Conservation (phyloP, 2,888 invertebrate species). For the Nipponacmea schrenckii region DNA sequence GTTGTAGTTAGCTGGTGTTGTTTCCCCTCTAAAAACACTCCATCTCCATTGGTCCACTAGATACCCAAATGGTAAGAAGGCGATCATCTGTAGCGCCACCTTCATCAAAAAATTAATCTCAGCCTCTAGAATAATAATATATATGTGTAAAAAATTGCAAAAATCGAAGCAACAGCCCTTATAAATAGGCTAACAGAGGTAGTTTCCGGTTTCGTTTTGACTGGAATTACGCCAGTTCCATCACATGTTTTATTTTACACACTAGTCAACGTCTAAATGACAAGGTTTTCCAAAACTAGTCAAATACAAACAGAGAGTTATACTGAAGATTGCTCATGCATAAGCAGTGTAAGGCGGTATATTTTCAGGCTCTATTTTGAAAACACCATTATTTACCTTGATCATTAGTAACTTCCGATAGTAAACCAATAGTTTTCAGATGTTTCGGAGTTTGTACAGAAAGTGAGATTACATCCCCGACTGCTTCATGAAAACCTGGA, state of each 20-base stretch:
- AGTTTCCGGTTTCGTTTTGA: too few relatives aligned
- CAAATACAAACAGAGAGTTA: too few relatives aligned
- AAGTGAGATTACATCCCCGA: slow-evolving; percentile 64
- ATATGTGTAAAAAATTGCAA: too few relatives aligned
- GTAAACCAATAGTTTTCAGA: slow-evolving; percentile 46
- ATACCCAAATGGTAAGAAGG: slow-evolving; percentile 69
- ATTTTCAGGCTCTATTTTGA: too few relatives aligned
- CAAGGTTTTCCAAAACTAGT: too few relatives aligned
- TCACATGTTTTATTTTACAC: too few relatives aligned
- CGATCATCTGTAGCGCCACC: slow-evolving; percentile 68
- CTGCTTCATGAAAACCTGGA: slow-evolving; percentile 65
- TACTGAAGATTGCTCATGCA: too few relatives aligned
- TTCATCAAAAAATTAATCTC: slow-evolving; percentile 69
- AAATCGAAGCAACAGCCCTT: too few relatives aligned
- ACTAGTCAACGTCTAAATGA: too few relatives aligned
- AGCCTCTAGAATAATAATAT: slow-evolving; percentile 29
- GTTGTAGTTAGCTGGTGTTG: slow-evolving; percentile 59
- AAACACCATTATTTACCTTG: slow-evolving; percentile 33
- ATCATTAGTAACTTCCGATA: slow-evolving; percentile 29
- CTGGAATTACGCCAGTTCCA: too few relatives aligned
- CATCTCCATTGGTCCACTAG: slow-evolving; percentile 70
- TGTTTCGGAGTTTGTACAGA: slow-evolving; percentile 62
- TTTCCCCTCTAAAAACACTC: slow-evolving; percentile 63
- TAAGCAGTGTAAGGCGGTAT: too few relatives aligned
- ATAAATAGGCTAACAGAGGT: too few relatives aligned